Evolutionary conservation across 2,888 invertebrate genomes (phyloP).

Genomic region (Steromphala cineraria): DNA sequence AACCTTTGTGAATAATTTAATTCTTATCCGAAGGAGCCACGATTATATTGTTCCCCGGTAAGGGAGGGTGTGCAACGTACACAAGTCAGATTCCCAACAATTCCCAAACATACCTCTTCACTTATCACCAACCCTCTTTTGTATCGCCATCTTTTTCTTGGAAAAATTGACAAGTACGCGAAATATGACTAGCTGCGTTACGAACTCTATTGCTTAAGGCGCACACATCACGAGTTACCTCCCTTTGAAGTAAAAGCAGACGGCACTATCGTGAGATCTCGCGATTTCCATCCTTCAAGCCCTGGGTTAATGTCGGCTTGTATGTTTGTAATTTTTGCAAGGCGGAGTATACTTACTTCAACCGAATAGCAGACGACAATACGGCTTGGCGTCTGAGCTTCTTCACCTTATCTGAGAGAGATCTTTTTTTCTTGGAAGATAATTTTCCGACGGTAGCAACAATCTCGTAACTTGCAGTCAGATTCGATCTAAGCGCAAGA

Average conservation of each 20-base stretch:
- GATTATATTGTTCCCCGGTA: not conserved
- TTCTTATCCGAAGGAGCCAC: not conserved
- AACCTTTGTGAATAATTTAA: conserved; percentile 7
- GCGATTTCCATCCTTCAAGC: not conserved
- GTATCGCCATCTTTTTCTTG: not conserved
- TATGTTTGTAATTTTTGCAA: conserved; percentile 3
- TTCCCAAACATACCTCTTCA: too few species aligned
- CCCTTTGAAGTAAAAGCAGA: not conserved
- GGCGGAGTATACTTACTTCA: not conserved
- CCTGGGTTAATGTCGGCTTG: not conserved
- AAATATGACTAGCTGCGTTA: not conserved
- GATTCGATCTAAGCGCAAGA: conserved; percentile 5
- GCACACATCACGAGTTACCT: not conserved
- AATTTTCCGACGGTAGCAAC: not conserved
- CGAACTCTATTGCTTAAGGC: not conserved
- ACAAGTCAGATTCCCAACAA: too few species aligned
- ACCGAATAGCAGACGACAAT: not conserved
- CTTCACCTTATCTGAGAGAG: not conserved
- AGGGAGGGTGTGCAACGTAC: too few species aligned
- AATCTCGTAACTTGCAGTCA: not conserved
- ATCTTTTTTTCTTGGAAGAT: not conserved
- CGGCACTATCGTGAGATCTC: not conserved
- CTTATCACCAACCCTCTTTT: too few species aligned
- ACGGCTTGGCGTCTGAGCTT: not conserved
- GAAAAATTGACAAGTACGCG: not conserved